These are phyloP conservation scores for Miniopterus natalensis DNA, from an alignment of 2,113 vertebrate species.

Conservation along the genomic window DNA sequence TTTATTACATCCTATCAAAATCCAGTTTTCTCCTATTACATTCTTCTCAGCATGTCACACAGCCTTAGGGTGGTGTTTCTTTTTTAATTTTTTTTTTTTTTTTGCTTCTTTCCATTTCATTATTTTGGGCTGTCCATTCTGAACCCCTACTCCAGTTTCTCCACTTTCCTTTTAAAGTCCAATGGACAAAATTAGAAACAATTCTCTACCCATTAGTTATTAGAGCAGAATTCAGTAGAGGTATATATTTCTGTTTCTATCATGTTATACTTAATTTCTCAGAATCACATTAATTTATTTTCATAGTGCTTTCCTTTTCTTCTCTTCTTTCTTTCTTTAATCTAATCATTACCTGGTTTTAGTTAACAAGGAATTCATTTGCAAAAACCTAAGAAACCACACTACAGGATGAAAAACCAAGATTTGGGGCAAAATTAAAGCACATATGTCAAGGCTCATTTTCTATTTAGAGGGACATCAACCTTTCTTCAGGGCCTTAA, in stretches of 20 bases:
- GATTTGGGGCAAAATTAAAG: slow-evolving; percentile 33
- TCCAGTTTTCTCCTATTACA: not conserved
- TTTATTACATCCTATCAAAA: not conserved
- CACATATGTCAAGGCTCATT: not conserved
- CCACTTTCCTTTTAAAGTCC: slow-evolving; percentile 22
- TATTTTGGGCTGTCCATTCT: not conserved
- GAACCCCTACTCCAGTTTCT: not conserved
- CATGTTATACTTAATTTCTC: not conserved
- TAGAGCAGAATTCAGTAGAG: not conserved
- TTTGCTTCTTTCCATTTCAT: not conserved
- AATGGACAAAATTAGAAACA: not conserved
- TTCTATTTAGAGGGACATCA: not conserved
- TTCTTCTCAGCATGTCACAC: not conserved
- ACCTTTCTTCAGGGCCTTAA: not conserved
- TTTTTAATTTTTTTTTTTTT: not conserved
- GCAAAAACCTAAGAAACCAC: slow-evolving; percentile 49
- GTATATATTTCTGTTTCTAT: not conserved
- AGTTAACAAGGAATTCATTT: slow-evolving; percentile 54
- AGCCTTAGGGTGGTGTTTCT: not conserved
- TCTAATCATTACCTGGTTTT: slow-evolving; percentile 37
- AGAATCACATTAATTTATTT: slow-evolving; percentile 10
- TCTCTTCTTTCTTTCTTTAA: not conserved
- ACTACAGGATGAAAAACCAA: not conserved
- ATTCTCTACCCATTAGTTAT: not conserved
- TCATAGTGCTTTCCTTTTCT: not conserved